Percentiles rank a stretch among this genome's conserved stretches.
Conservation (phyloP, 2,797 vertebrate species). For the Anabas testudineus region DNA sequence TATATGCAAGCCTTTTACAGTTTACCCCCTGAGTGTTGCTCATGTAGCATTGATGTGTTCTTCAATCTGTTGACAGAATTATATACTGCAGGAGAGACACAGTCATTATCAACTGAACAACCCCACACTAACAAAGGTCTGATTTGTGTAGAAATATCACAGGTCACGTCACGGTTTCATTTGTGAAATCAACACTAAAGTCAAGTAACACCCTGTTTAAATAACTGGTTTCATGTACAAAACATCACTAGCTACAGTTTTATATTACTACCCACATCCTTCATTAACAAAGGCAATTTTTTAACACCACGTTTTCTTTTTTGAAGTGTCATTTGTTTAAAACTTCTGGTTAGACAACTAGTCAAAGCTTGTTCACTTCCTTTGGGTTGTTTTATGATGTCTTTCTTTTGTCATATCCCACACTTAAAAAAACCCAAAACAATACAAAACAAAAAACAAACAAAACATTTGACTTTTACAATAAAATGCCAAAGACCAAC, state of each 20-base stretch:
- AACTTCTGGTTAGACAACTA: neutral
- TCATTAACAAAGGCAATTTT: neutral
- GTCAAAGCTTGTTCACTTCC: conserved; percentile 6
- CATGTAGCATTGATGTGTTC: neutral
- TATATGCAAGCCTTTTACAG: neutral
- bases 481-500: neutral
- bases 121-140: neutral
- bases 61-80: conserved; percentile 86
- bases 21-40: no score
- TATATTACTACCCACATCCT: neutral
- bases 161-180: no score
- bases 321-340: neutral
- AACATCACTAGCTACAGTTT: no score
- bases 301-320: no score
- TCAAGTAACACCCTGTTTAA: no score
- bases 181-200: no score
- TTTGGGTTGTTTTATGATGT: neutral
- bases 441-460: no score
- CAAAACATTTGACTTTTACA: conserved; percentile 41
- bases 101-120: neutral
- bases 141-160: no score
- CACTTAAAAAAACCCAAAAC: no score
- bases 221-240: no score
- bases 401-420: no score
- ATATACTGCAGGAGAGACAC: neutral